Evolutionary conservation across 2,888 invertebrate species (phyloP).

Genomic region (Electrophaes corylata): DNA sequence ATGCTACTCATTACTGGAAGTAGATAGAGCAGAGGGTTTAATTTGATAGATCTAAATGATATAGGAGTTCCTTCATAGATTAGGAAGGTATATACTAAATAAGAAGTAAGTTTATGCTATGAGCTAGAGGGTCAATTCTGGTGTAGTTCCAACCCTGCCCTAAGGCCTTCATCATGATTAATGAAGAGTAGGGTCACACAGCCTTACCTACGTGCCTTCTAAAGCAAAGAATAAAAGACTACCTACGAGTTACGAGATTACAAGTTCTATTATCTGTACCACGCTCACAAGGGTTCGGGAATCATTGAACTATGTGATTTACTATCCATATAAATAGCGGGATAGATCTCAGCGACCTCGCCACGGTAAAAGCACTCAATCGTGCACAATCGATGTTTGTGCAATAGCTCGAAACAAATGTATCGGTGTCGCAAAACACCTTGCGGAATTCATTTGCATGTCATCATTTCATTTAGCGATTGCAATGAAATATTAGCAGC

Average conservation of each 20-base stretch:
- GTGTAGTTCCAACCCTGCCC: too few species aligned
- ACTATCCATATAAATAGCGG: slow-evolving; percentile 65
- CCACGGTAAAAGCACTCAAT: slow-evolving; percentile 68
- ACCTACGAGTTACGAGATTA: too few species aligned
- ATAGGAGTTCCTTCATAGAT: neutral
- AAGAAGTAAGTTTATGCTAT: too few species aligned
- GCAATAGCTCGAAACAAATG: slow-evolving; percentile 54
- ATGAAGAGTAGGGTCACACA: too few species aligned
- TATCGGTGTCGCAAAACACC: slow-evolving; percentile 26
- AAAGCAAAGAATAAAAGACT: neutral
- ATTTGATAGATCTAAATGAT: neutral
- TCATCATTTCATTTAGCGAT: neutral
- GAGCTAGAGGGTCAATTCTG: too few species aligned
- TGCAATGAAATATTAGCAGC: neutral
- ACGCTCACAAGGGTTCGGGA: slow-evolving; percentile 12
- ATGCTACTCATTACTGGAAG: neutral
- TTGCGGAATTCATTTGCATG: slow-evolving; percentile 24
- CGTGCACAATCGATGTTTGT: slow-evolving; percentile 72
- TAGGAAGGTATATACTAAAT: too few species aligned
- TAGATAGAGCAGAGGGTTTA: neutral
- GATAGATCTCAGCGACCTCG: slow-evolving; percentile 65
- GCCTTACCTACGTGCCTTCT: too few species aligned
- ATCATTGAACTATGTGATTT: slow-evolving; percentile 51
- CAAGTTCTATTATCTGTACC: neutral
- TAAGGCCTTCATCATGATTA: too few species aligned